Conservation (phyloP, 2,797 vertebrate species). For the Gambelia wislizenii region DNA sequence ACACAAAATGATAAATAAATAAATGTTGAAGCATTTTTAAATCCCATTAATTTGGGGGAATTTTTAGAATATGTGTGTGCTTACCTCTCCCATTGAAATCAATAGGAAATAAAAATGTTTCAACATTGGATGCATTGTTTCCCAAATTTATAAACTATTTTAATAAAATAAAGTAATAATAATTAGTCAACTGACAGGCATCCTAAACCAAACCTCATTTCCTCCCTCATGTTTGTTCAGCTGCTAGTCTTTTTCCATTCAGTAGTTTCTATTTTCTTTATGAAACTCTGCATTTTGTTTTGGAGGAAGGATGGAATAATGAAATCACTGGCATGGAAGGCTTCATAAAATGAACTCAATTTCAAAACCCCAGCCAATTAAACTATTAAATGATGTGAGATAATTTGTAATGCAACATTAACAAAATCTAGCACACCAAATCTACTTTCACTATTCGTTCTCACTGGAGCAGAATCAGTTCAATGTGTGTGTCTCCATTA, state of each 20-base stretch:
- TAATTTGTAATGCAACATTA: slow-evolving; percentile 40
- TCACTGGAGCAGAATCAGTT: slow-evolving; percentile 47
- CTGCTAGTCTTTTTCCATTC: not conserved
- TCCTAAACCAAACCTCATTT: not conserved
- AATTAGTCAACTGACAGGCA: not conserved
- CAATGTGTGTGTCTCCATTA: not conserved
- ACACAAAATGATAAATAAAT: too few species aligned
- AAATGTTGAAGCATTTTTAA: too few species aligned
- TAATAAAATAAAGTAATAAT: not conserved
- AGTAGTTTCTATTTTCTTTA: not conserved
- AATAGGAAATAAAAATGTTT: not conserved
- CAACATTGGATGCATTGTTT: not conserved
- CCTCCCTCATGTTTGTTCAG: not conserved
- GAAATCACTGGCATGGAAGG: slow-evolving; percentile 4
- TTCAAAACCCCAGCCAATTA: slow-evolving; percentile 59
- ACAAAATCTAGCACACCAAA: slow-evolving; percentile 35
- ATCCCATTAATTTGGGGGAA: not conserved
- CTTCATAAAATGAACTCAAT: slow-evolving; percentile 57
- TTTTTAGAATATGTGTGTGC: not conserved
- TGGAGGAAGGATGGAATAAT: not conserved
- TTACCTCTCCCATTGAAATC: not conserved
- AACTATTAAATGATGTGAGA: slow-evolving; percentile 47
- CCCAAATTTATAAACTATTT: not conserved
- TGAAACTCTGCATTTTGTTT: not conserved
- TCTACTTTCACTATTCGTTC: slow-evolving; percentile 46